Conservation (phyloP, 2,797 vertebrate species). For the Sebastiscus tertius region DNA sequence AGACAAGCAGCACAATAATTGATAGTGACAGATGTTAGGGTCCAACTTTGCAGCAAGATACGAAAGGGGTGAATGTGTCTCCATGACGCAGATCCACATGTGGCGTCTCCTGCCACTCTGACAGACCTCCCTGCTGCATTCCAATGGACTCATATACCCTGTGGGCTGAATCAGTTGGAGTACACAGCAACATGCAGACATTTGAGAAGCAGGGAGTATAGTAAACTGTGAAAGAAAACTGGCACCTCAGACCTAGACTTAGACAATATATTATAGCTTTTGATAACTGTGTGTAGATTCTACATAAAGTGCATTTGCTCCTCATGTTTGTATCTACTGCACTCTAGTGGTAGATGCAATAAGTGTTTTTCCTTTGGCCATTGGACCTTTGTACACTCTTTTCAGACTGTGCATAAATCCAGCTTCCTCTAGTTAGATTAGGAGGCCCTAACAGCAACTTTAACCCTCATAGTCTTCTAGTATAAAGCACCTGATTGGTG, state of each 20-base stretch:
- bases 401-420: neutral
- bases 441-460: neutral
- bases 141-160: slow-evolving; percentile 44
- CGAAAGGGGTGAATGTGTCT: neutral
- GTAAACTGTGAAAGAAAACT: neutral
- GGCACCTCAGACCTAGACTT: neutral
- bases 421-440: too few species aligned
- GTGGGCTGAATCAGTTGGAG: slow-evolving; percentile 55
- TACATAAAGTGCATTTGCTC: neutral
- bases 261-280: neutral
- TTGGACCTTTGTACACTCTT: neutral
- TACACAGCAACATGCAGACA: neutral
- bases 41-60: slow-evolving; percentile 57
- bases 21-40: slow-evolving; percentile 11
- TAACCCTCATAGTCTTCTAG: neutral
- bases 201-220: neutral
- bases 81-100: neutral
- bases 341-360: slow-evolving; percentile 35
- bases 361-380: neutral
- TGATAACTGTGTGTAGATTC: neutral
- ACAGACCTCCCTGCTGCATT: slow-evolving; percentile 44
- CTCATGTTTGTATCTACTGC: slow-evolving; percentile 31
- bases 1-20: neutral
- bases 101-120: slow-evolving; percentile 50
- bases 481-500: neutral